Evolutionary conservation across 2,888 invertebrate genomes (phyloP).

Genomic region (Drosophila paracracens): DNA sequence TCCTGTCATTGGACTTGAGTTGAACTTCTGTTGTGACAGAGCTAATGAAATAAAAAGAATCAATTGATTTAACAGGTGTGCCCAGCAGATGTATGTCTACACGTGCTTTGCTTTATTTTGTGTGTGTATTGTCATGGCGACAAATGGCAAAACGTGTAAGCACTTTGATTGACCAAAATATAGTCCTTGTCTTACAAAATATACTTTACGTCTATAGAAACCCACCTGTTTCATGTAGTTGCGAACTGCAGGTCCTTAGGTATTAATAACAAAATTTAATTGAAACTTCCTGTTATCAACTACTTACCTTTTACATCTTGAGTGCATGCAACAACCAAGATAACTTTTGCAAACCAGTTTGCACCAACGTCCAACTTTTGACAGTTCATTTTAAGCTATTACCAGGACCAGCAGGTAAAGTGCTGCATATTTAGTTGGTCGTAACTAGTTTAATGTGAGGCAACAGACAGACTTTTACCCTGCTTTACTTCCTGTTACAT

Average conservation of each 20-base stretch:
- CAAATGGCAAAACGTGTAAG: neutral
- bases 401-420: neutral
- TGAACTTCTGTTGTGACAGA: constrained; percentile 24
- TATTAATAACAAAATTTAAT: neutral
- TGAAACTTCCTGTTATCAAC: neutral
- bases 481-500: neutral
- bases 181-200: neutral
- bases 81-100: constrained; percentile 12
- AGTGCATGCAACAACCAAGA: neutral
- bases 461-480: neutral
- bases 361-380: neutral
- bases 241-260: neutral
- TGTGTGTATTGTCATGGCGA: constrained; percentile 1
- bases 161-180: neutral
- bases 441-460: constrained; percentile 10
- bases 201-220: neutral
- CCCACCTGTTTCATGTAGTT: no score
- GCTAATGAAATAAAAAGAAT: neutral
- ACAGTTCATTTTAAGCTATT: neutral
- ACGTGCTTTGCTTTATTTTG: constrained; percentile 3
- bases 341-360: neutral
- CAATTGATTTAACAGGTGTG: constrained; percentile 17
- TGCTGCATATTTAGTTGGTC: no score
- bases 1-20: constrained; percentile 30
- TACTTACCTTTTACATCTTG: neutral